These are phyloP conservation scores for Carabus problematicus DNA, from an alignment of 2,888 invertebrate species.

Conservation along the genomic window DNA sequence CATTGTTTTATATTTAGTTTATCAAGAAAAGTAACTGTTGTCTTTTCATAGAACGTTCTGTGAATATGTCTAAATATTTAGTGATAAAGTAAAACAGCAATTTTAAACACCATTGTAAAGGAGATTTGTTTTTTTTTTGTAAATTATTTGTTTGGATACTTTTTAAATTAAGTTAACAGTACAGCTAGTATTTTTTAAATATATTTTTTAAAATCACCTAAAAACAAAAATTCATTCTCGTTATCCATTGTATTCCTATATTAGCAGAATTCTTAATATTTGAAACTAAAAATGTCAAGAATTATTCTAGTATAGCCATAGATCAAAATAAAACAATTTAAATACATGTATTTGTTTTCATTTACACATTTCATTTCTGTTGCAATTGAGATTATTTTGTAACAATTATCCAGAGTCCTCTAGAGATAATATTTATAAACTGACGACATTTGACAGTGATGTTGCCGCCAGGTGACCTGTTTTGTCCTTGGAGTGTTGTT, in stretches of 20 bases:
- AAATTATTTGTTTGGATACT: conserved; percentile 38
- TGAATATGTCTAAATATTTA: conserved; percentile 3
- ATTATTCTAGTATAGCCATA: too few species aligned
- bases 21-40: conserved; percentile 15
- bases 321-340: too few species aligned
- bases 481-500: conserved; percentile 44
- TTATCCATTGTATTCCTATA: too few species aligned
- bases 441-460: conserved; percentile 27
- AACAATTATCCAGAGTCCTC: conserved; percentile 17
- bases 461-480: neutral
- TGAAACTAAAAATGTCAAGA: too few species aligned
- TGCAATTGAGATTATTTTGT: neutral
- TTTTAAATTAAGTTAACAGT: conserved; percentile 31
- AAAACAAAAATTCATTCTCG: too few species aligned
- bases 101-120: conserved; percentile 35
- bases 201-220: conserved; percentile 39
- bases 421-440: conserved; percentile 2
- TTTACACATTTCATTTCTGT: too few species aligned
- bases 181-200: conserved; percentile 40
- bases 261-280: too few species aligned
- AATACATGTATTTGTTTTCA: too few species aligned
- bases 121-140: conserved; percentile 33
- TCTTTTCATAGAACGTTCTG: neutral
- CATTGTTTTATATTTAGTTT: conserved; percentile 34
- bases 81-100: conserved; percentile 18